Base-by-base conservation (phyloP, 2,113 vertebrate genomes). In the Aptenodytes forsteri region DNA sequence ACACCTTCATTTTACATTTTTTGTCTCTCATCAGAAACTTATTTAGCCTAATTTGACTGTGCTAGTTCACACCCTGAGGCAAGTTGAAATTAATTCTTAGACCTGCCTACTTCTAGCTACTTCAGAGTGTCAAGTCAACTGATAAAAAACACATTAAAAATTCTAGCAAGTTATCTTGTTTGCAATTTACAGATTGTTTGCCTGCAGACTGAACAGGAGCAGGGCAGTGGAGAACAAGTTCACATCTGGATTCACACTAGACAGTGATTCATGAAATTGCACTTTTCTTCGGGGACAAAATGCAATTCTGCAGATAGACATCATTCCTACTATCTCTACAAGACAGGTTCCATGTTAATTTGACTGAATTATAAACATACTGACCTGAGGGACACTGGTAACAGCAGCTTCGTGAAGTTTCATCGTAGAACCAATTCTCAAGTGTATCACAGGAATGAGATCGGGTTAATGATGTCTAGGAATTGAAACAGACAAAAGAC, bases 361-460 rank as follows among this genome's bases (percentile, higher is more conserved):
- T 36, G 62, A 13, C 21, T 65, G 26, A 47, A 42, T 54, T 72
- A 47, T 4, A 19, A 69, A 54, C 23, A 26, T 65, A 96, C 96
- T 65, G 54, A 98, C 98, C 97, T 47, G 54, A 8, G 2, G 94
- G 94, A 54, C 98, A 98, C 34, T 10, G 94, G 88, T 96, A 95
- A 69, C 98, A 98, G 92, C 98, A 98, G 34, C 25, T 87, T 36
- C 18, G 34, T 1, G 46, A 61, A 11, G 83, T 46, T 77, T 91
- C 11, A 25, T 97, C 75, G 0, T 97, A 96, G 87, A 96, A 79
- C 91, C 13, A 34, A 16, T 64, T 50, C 56, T 47, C 17, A 22
- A 3, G 50, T 14, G 47, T 8, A 0, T 20, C 10, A 73, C 97
- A 98, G 58, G 59, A 55, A 23, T 12, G 44, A 55, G 59, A 13